These are phyloP conservation scores for Amitus sp. DNA, from an alignment of 2,888 invertebrate genomes.

Conservation along the genomic window DNA sequence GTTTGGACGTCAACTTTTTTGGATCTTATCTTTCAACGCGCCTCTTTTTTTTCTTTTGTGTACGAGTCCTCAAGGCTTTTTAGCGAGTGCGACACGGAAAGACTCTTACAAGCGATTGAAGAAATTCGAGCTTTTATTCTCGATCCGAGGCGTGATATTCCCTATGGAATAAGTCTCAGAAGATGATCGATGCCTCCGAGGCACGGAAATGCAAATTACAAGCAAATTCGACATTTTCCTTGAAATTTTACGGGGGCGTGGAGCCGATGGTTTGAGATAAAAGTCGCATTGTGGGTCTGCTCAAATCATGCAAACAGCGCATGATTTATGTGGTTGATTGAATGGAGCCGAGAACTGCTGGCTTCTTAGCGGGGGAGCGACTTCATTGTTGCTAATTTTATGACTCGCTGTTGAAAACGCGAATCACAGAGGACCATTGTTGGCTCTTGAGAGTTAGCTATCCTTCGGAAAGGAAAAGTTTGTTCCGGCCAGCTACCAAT, in stretches of 20 bases:
- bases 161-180: background rate
- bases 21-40: slow-evolving; percentile 2
- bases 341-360: slow-evolving; percentile 38
- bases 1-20: background rate
- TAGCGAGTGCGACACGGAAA: background rate
- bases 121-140: slow-evolving; percentile 1
- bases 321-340: slow-evolving; percentile 29
- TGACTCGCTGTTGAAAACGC: slow-evolving; percentile 45
- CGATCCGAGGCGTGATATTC: background rate
- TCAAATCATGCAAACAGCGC: background rate
- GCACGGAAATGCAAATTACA: background rate
- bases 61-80: background rate
- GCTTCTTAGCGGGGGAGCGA: slow-evolving; percentile 50
- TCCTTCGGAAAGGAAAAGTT: slow-evolving; percentile 14
- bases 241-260: too few species aligned
- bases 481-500: slow-evolving; percentile 34
- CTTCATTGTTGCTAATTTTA: slow-evolving; percentile 60
- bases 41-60: background rate
- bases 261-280: too few species aligned
- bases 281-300: too few species aligned
- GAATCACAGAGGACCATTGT: slow-evolving; percentile 50
- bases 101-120: background rate
- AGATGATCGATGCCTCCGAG: too few species aligned
- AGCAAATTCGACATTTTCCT: too few species aligned
- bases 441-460: background rate